Base-by-base conservation (phyloP, 2,888 invertebrate species). In the Philopedon plagiatum region DNA sequence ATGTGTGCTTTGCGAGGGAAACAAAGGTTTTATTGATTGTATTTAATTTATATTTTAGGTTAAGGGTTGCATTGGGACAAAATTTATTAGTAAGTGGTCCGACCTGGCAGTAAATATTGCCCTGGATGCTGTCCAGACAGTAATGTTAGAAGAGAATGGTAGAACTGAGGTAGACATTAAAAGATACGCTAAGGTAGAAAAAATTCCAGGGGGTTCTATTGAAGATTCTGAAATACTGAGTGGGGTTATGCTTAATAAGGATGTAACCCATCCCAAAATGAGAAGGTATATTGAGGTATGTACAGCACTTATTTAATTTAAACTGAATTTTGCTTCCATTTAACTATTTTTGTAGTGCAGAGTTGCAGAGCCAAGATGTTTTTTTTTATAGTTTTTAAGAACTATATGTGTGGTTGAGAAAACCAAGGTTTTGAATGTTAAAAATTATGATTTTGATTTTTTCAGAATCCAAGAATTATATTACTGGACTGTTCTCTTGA, bases 251-350 rank as follows among this genome's bases (percentile, higher is more conserved):
- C 86, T 99, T 70, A 99, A 99, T 87, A 99, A 99, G 86, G 99
- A 99, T 84, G 97, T 99, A 0, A 97, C 97, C 0, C 99, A 99
- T 86, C 93, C 98, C 0, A 98, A 98, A 88, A 99, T 99, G 99
- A 89, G 90, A 78, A 91, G 98, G 49, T 91, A 90, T 79, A 97
- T 99, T 79, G 94, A 86, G 79, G 83, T 84, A 79, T 15, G 62
- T 49, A n/a, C 2, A 9, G 1, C 1, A 21, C 13, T 49, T 4
- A 15, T 18, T 15, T n/a, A 15, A 23, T 32, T 4, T 37, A n/a
- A 37, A 37, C n/a, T n/a, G n/a, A n/a, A n/a, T n/a, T n/a, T n/a
- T n/a, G n/a, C n/a, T n/a, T n/a, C n/a, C n/a, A n/a, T n/a, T n/a
- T n/a, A n/a, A n/a, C n/a, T n/a, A n/a, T n/a, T n/a, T n/a, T n/a